These are phyloP conservation scores for Sterna hirundo DNA, from an alignment of 2,113 vertebrate species.

Conservation along the genomic window DNA sequence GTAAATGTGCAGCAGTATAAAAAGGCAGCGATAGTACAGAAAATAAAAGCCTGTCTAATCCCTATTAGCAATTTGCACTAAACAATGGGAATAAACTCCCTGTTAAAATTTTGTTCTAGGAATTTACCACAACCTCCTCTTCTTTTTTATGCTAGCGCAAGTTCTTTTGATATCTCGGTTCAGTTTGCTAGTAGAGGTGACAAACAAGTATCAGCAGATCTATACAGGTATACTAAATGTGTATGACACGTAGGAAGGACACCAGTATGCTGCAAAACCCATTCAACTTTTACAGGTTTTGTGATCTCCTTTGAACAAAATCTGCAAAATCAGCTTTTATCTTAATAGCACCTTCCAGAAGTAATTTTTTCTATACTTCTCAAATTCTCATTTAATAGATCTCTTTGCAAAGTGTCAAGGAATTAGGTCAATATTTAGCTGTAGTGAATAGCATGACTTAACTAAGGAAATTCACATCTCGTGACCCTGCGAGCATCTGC, in stretches of 20 bases:
- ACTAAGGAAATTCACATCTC: not conserved
- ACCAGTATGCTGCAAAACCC: not conserved
- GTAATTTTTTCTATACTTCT: not conserved
- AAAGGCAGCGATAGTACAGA: not conserved
- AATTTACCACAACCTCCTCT: not conserved
- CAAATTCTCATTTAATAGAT: not conserved
- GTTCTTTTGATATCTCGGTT: not conserved
- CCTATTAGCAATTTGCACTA: conserved; percentile 30
- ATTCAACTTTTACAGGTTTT: not conserved
- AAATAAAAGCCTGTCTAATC: conserved; percentile 16
- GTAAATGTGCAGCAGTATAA: conserved; percentile 5
- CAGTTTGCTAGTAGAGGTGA: not conserved
- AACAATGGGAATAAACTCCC: conserved; percentile 17
- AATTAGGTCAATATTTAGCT: not conserved
- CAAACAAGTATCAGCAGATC: not conserved
- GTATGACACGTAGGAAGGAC: not conserved
- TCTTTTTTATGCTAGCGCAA: not conserved
- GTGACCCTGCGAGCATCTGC: not conserved
- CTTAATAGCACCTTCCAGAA: not conserved
- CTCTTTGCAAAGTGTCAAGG: not conserved
- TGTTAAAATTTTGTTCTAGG: conserved; percentile 10
- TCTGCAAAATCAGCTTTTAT: not conserved
- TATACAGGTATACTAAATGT: not conserved
- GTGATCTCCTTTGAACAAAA: not conserved
- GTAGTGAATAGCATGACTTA: not conserved